Percentiles rank a stretch among this genome's conserved stretches.
phyloP scores from a whole-genome alignment of 2,797 vertebrate species.

The Eospalax fontanierii region DNA sequence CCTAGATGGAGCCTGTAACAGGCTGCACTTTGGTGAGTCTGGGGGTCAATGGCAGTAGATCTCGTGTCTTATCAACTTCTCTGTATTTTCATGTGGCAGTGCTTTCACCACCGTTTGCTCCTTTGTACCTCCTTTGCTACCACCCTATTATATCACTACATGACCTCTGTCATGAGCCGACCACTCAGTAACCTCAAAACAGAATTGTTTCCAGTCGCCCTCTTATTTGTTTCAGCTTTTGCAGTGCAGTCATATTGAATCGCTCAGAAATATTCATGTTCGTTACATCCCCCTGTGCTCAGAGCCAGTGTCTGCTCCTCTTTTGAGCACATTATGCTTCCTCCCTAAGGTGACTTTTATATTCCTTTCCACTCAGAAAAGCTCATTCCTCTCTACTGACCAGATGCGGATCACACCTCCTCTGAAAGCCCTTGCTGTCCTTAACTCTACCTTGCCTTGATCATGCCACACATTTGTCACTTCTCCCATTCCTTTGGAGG shows the following conservation, averaged over 20 bases:
- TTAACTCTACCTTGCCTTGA: not conserved
- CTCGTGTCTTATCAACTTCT: not conserved
- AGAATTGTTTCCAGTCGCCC: not conserved
- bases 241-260: not conserved
- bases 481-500: not conserved
- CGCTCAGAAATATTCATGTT: not conserved
- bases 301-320: not conserved
- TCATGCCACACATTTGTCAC: not conserved
- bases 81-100: not conserved
- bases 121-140: not conserved
- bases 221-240: slow-evolving; percentile 1
- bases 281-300: not conserved
- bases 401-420: not conserved
- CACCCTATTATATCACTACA: not conserved
- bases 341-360: not conserved
- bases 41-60: not conserved
- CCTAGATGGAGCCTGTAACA: not conserved
- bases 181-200: not conserved
- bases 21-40: not conserved
- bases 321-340: not conserved
- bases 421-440: not conserved
- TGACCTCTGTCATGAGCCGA: not conserved
- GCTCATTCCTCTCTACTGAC: not conserved
- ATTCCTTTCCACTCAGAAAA: not conserved
- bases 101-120: not conserved